These are phyloP conservation scores for Ara ararauna DNA, from an alignment of 2,797 vertebrate species.

Conservation along the genomic window DNA sequence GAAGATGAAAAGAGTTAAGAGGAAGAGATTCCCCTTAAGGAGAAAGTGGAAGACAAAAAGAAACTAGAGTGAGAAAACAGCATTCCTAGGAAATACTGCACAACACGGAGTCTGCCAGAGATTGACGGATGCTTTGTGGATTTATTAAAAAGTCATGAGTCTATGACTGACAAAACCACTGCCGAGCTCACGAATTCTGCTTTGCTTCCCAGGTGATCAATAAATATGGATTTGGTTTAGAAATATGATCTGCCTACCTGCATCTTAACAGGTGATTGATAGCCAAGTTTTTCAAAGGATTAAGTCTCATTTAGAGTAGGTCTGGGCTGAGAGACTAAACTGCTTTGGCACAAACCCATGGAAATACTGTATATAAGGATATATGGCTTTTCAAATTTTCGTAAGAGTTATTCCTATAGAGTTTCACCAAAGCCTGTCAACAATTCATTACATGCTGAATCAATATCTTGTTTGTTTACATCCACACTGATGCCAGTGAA, in stretches of 20 bases:
- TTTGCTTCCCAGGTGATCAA: background rate
- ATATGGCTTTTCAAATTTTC: background rate
- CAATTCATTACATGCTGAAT: background rate
- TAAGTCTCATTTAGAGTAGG: background rate
- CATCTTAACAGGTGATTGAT: background rate
- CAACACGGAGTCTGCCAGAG: background rate
- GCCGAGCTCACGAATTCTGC: background rate
- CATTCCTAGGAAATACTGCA: background rate
- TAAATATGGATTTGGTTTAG: slow-evolving; percentile 16
- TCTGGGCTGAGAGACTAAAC: background rate
- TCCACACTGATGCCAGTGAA: background rate
- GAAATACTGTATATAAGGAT: background rate
- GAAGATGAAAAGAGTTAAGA: background rate
- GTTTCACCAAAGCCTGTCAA: slow-evolving; percentile 4
- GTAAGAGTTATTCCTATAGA: background rate
- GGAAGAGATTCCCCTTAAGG: background rate
- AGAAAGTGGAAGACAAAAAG: background rate
- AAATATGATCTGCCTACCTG: background rate
- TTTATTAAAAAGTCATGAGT: background rate
- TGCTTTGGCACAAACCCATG: background rate
- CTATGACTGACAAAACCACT: background rate
- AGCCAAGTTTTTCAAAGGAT: background rate
- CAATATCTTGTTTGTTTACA: background rate
- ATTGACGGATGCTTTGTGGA: background rate
- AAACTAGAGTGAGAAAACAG: background rate